These are phyloP conservation scores for human DNA, from an alignment of 2,113 vertebrate genomes.

Conservation along the genomic window GRCh38 chr6:21137501-21138000, in stretches of 20 bases:
- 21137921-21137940: no score
- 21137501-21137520: background rate
- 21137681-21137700: conserved; percentile 1
- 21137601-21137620: conserved; percentile 55
- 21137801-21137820: background rate
- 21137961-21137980: background rate
- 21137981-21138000: background rate
- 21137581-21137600: background rate
- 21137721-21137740: background rate
- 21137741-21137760: background rate
- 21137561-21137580: background rate
- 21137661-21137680: background rate
- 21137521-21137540: background rate
- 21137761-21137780: background rate
- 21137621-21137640: conserved; percentile 50
- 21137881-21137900: background rate
- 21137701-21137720: conserved; percentile 5
- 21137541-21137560: conserved; percentile 42
- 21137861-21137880: background rate
- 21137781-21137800: background rate
- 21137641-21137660: conserved; percentile 42
- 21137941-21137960: background rate
- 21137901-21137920: background rate
- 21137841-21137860: background rate
- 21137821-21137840: background rate